Evolutionary conservation across 2,797 vertebrate genomes (phyloP).

Genomic region (Gymnoscopelus braueri): DNA sequence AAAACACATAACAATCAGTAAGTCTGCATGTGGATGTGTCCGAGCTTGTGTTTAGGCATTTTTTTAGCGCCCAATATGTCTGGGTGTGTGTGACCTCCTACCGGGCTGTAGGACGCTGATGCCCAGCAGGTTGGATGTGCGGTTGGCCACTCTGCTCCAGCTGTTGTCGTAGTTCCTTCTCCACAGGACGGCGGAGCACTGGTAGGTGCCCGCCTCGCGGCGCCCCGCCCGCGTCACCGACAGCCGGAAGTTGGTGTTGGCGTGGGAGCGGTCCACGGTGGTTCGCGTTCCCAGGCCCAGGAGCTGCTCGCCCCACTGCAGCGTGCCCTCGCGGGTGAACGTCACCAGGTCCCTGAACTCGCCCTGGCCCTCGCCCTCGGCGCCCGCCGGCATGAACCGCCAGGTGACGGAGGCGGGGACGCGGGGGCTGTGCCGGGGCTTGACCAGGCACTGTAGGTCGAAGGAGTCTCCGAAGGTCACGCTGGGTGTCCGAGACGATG

Average conservation of each 20-base stretch:
- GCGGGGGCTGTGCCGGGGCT: constrained; percentile 90
- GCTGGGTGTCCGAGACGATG: constrained; percentile 93
- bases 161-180: constrained; percentile 90
- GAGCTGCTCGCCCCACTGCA: constrained; percentile 92
- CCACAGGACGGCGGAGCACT: constrained; percentile 93
- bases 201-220: constrained; percentile 93
- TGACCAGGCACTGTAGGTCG: constrained; percentile 96
- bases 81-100: constrained; percentile 62
- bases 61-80: background rate
- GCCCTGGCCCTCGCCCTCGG: constrained; percentile 38
- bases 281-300: constrained; percentile 89
- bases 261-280: constrained; percentile 90
- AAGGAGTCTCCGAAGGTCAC: constrained; percentile 94
- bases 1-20: background rate
- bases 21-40: background rate
- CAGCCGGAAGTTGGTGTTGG: constrained; percentile 93
- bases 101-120: constrained; percentile 94
- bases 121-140: constrained; percentile 94
- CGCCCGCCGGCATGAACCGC: constrained; percentile 89
- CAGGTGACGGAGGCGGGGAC: constrained; percentile 93
- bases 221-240: constrained; percentile 92
- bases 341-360: constrained; percentile 94
- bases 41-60: constrained; percentile 32
- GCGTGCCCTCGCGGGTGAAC: constrained; percentile 91
- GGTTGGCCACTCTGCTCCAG: constrained; percentile 91